phyloP scores from a whole-genome alignment of 1,140 invertebrate genomes.

The Planococcus citri region DNA sequence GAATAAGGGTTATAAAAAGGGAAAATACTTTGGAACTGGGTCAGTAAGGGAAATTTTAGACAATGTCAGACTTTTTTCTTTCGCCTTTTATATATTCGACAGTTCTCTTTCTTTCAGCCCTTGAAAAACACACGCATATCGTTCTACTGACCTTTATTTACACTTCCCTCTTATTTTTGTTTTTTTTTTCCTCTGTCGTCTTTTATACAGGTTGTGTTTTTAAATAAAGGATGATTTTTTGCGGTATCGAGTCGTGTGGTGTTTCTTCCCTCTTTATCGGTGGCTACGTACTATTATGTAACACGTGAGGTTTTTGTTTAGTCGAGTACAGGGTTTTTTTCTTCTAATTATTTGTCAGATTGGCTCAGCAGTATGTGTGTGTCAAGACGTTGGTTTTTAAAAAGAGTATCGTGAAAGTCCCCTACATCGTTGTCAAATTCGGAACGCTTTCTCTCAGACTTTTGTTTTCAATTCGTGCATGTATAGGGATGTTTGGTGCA shows the following conservation, averaged over 20 bases:
- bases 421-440: neutral
- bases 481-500: too few species aligned
- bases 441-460: constrained; percentile 3
- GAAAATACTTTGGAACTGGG: neutral
- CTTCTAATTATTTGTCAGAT: neutral
- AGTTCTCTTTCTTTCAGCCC: too few species aligned
- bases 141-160: constrained; percentile 10
- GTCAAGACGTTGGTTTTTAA: neutral
- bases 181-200: neutral
- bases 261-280: too few species aligned
- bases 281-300: neutral
- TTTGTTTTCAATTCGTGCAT: neutral
- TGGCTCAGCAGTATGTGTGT: too few species aligned
- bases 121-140: neutral
- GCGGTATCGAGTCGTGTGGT: too few species aligned
- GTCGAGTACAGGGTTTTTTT: neutral
- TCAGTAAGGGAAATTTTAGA: neutral
- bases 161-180: neutral
- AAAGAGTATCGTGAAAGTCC: neutral
- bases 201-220: neutral
- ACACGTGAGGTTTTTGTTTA: neutral
- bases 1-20: constrained; percentile 15
- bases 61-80: neutral
- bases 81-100: too few species aligned
- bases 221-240: too few species aligned